These are phyloP conservation scores for Nannoperca obscura DNA, from an alignment of 2,797 vertebrate genomes.

Conservation along the genomic window DNA sequence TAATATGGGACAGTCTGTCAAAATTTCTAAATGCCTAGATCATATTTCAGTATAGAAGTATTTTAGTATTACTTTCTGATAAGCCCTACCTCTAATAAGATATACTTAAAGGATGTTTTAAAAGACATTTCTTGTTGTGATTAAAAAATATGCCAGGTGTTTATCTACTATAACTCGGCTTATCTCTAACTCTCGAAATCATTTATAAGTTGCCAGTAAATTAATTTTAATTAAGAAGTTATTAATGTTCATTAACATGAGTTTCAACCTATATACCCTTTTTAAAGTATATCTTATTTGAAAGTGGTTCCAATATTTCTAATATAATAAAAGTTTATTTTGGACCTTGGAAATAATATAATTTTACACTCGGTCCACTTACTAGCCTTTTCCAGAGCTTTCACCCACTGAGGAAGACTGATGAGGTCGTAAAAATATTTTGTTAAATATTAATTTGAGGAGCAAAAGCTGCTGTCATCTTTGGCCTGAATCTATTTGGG, in stretches of 20 bases:
- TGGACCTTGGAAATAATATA: not conserved
- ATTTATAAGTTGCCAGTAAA: not conserved
- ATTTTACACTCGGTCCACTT: too few relatives aligned
- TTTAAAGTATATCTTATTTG: slow-evolving; percentile 4
- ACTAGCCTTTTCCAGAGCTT: not conserved
- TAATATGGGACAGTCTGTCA: not conserved
- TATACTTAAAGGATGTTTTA: too few relatives aligned
- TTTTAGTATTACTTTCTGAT: not conserved
- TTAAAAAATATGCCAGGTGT: not conserved
- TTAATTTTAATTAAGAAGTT: not conserved
- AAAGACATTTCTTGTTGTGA: too few relatives aligned
- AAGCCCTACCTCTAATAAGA: too few relatives aligned
- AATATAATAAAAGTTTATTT: not conserved
- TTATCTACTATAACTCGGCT: not conserved
- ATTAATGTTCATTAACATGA: not conserved
- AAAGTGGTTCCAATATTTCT: not conserved
- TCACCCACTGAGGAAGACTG: not conserved
- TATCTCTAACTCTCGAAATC: not conserved
- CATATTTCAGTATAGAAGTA: too few relatives aligned
- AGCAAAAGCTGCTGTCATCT: not conserved
- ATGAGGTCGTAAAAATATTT: not conserved
- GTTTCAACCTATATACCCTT: not conserved
- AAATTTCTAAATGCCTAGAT: not conserved
- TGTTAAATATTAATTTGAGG: not conserved
- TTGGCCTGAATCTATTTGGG: not conserved